Conservation (phyloP, 2,888 invertebrate species). For the Pheosia tremula region DNA sequence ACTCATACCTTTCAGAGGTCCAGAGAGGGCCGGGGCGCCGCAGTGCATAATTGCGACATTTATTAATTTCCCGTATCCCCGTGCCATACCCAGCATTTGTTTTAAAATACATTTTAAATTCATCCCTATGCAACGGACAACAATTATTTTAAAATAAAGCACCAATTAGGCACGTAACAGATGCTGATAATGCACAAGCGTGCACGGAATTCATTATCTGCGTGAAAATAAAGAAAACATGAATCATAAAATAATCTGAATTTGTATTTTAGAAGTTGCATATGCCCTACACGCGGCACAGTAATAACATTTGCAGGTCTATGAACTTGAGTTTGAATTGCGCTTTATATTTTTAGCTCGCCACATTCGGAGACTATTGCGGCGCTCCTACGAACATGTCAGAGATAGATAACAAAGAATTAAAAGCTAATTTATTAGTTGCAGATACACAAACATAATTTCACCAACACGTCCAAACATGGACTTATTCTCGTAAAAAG, state of each 20-base stretch:
- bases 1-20: slow-evolving; percentile 53
- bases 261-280: slow-evolving; percentile 20
- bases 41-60: slow-evolving; percentile 45
- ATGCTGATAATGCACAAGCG: slow-evolving; percentile 8
- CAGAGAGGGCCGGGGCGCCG: slow-evolving; percentile 38
- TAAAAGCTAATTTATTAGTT: neutral
- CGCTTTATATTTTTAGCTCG: slow-evolving; percentile 56
- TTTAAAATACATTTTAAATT: slow-evolving; percentile 9
- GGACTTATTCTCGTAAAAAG: too few relatives aligned
- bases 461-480: too few relatives aligned
- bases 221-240: slow-evolving; percentile 11
- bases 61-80: slow-evolving; percentile 54
- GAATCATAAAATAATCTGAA: slow-evolving; percentile 14
- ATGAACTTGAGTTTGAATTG: slow-evolving; percentile 66
- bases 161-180: slow-evolving; percentile 18
- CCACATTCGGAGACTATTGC: slow-evolving; percentile 28
- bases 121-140: neutral
- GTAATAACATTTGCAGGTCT: slow-evolving; percentile 58
- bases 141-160: neutral
- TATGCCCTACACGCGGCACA: slow-evolving; percentile 49
- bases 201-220: neutral
- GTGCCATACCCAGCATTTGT: slow-evolving; percentile 29
- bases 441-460: too few relatives aligned
- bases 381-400: slow-evolving; percentile 9
- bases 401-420: slow-evolving; percentile 6